Conservation (phyloP, 2,113 vertebrate genomes). For the Sander lucioperca region DNA sequence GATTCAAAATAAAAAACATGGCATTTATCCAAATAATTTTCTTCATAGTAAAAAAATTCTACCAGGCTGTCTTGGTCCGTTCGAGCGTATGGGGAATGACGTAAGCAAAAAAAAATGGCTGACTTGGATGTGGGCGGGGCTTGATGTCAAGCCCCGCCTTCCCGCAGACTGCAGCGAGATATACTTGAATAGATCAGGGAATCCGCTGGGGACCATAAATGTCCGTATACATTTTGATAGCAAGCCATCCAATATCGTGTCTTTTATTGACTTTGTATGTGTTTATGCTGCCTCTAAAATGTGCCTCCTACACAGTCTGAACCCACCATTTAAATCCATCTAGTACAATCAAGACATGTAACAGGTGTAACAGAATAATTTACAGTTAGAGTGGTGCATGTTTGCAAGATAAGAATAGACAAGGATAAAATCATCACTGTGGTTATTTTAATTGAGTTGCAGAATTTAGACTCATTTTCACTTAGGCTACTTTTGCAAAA, state of each 20-base stretch:
- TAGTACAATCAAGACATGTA: not conserved
- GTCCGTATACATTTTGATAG: not conserved
- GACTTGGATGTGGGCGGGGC: too few relatives aligned
- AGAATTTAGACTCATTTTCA: not conserved
- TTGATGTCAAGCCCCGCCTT: too few relatives aligned
- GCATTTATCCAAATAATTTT: too few relatives aligned
- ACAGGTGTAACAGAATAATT: not conserved
- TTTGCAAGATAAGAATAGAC: not conserved
- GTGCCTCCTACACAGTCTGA: not conserved
- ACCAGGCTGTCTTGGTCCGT: too few relatives aligned
- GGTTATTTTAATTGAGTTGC: too few relatives aligned
- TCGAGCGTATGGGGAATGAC: too few relatives aligned
- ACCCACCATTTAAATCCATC: not conserved
- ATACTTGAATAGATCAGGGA: not conserved
- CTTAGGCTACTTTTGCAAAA: not conserved
- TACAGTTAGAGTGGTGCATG: not conserved
- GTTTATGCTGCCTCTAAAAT: not conserved
- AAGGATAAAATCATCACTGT: too few relatives aligned
- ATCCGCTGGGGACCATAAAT: not conserved
- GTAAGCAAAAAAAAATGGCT: too few relatives aligned
- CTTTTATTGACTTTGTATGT: not conserved
- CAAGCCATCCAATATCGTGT: too few relatives aligned
- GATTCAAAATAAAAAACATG: too few relatives aligned
- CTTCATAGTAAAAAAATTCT: too few relatives aligned
- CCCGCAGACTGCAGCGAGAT: too few relatives aligned